These are phyloP conservation scores for Amphiprion ocellaris DNA, from an alignment of 2,113 vertebrate species.

Conservation along the genomic window DNA sequence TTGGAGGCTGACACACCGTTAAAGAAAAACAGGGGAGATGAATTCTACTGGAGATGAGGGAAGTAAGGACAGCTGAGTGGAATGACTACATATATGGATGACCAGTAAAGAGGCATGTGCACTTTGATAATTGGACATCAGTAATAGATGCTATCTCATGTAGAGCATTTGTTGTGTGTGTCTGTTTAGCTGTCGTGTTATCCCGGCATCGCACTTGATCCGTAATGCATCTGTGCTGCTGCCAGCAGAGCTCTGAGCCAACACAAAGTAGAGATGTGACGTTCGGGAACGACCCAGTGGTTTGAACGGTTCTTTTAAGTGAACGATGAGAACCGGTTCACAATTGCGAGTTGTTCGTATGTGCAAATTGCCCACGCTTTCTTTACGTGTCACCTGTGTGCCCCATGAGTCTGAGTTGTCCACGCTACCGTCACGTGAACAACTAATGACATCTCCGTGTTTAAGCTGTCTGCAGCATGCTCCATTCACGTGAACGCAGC, in stretches of 20 bases:
- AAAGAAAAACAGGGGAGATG: conserved; percentile 45
- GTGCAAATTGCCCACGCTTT: too few species aligned
- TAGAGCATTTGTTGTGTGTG: neutral
- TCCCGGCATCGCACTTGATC: conserved; percentile 19
- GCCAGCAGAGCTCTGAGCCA: conserved; percentile 13
- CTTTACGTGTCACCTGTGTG: too few species aligned
- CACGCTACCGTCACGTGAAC: too few species aligned
- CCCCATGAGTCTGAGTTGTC: too few species aligned
- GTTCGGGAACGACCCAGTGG: too few species aligned
- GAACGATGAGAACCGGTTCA: too few species aligned
- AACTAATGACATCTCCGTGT: too few species aligned
- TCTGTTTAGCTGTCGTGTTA: conserved; percentile 3
- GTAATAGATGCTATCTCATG: neutral
- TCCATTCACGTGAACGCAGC: too few species aligned
- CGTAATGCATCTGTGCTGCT: conserved; percentile 30
- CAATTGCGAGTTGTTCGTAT: too few species aligned
- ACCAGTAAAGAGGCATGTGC: neutral
- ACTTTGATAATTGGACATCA: neutral
- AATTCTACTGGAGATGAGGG: conserved; percentile 10
- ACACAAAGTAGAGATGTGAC: neutral
- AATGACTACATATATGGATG: neutral
- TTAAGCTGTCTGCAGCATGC: too few species aligned
- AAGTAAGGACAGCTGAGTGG: neutral
- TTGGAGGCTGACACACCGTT: conserved; percentile 44
- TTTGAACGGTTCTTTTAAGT: too few species aligned